A percentile compares a stretch with the other conserved stretches of the same genome.
Evolutionary conservation across 2,797 vertebrate species (phyloP).

Genomic region (Karalla daura): DNA sequence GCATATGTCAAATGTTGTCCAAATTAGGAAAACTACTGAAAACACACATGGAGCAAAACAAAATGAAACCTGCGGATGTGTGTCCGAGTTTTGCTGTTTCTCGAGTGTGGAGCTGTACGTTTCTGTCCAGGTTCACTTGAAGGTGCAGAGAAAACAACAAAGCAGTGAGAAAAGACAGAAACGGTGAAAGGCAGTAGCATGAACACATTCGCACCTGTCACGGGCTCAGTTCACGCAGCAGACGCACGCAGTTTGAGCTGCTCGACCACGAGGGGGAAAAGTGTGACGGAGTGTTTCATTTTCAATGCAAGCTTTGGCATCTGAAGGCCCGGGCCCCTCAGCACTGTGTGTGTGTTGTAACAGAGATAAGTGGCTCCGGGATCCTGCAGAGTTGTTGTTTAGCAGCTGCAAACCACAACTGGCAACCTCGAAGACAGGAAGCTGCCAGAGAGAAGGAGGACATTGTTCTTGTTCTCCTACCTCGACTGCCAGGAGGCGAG

Average conservation of each 20-base stretch:
- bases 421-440: neutral
- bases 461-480: neutral
- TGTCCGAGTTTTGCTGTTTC: too few relatives aligned
- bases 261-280: too few relatives aligned
- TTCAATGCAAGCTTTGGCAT: slow-evolving; percentile 31
- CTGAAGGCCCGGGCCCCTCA: neutral
- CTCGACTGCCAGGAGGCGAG: neutral
- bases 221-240: too few relatives aligned
- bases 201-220: slow-evolving; percentile 10
- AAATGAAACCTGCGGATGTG: too few relatives aligned
- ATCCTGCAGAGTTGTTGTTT: neutral
- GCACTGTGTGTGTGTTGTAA: neutral
- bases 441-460: neutral
- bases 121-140: too few relatives aligned
- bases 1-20: too few relatives aligned
- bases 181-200: slow-evolving; percentile 17
- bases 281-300: slow-evolving; percentile 2
- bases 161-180: neutral
- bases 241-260: neutral
- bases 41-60: too few relatives aligned
- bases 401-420: neutral
- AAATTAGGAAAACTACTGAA: too few relatives aligned
- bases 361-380: neutral
- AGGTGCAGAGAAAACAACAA: neutral
- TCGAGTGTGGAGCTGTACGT: too few relatives aligned